These are phyloP conservation scores for Beris morrisii DNA, from an alignment of 2,888 invertebrate genomes.

Conservation along the genomic window DNA sequence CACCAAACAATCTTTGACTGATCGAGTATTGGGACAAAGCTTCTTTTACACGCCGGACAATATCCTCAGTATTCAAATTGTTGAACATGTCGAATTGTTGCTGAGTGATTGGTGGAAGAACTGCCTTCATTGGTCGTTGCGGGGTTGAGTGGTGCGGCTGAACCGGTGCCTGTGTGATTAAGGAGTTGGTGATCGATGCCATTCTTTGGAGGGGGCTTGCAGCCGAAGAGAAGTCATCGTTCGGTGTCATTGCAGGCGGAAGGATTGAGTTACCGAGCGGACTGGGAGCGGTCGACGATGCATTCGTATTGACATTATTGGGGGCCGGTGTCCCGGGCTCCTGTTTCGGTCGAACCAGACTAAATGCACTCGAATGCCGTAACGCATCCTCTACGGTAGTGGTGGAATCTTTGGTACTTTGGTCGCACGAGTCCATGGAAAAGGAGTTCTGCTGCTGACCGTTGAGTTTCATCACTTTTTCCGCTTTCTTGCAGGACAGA, in stretches of 20 bases:
- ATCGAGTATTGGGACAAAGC: slow-evolving; percentile 94
- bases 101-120: slow-evolving; percentile 96
- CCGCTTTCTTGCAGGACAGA: slow-evolving; percentile 76
- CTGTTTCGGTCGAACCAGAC: slow-evolving; percentile 81
- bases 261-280: slow-evolving; percentile 83
- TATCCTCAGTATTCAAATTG: slow-evolving; percentile 96
- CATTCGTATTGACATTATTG: slow-evolving; percentile 45
- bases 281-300: slow-evolving; percentile 79
- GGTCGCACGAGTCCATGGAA: slow-evolving; percentile 62
- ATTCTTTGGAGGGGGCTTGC: slow-evolving; percentile 95
- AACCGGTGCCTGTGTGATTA: slow-evolving; percentile 86
- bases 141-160: slow-evolving; percentile 82
- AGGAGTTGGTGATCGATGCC: slow-evolving; percentile 97
- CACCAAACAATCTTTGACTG: slow-evolving; percentile 97
- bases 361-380: slow-evolving; percentile 70
- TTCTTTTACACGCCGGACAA: slow-evolving; percentile 94
- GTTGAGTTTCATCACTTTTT: slow-evolving; percentile 60
- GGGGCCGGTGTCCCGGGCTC: slow-evolving; percentile 72
- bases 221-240: slow-evolving; percentile 80
- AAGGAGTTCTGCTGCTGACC: slow-evolving; percentile 51
- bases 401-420: slow-evolving; percentile 66
- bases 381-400: slow-evolving; percentile 45
- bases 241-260: slow-evolving; percentile 80
- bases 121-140: slow-evolving; percentile 91
- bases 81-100: slow-evolving; percentile 98